phyloP scores from a whole-genome alignment of 2,797 vertebrate species.

The Peromyscus eremicus region DNA sequence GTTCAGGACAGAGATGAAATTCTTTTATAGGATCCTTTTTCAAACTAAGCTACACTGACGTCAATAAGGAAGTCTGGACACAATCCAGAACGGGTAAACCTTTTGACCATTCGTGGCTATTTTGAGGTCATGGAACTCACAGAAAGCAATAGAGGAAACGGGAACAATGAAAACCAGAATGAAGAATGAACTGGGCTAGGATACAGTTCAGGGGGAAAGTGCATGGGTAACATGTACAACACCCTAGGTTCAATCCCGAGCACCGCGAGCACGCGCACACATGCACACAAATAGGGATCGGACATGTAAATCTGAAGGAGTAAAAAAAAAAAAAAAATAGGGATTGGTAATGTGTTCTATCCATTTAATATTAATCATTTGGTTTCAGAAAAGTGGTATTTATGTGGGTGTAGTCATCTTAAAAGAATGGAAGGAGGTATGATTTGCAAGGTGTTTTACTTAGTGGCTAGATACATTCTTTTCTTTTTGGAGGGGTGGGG shows the following conservation, averaged over 20 bases:
- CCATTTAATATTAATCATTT: background rate
- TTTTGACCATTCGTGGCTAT: background rate
- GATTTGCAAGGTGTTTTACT: background rate
- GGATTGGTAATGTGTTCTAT: background rate
- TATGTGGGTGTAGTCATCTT: background rate
- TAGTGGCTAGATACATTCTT: background rate
- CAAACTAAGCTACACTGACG: background rate
- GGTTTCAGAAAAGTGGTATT: conserved; percentile 47
- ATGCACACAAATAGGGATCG: background rate
- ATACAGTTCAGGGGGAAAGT: background rate
- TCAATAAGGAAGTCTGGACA: conserved; percentile 24
- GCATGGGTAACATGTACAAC: background rate
- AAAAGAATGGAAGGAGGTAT: background rate
- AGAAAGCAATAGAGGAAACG: conserved; percentile 45
- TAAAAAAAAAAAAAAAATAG: too few relatives aligned
- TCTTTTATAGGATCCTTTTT: background rate
- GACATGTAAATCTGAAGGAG: too few relatives aligned
- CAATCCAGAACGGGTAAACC: background rate
- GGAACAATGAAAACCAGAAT: conserved; percentile 8
- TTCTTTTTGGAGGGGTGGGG: background rate
- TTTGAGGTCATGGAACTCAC: background rate
- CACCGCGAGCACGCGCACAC: background rate
- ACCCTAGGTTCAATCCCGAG: background rate
- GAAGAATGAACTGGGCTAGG: background rate
- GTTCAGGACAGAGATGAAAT: conserved; percentile 39